Evolutionary conservation across 2,888 invertebrate species (phyloP), one percentile per base, ranked within the genome.

Genomic region (Cryptus viduatorius): DNA sequence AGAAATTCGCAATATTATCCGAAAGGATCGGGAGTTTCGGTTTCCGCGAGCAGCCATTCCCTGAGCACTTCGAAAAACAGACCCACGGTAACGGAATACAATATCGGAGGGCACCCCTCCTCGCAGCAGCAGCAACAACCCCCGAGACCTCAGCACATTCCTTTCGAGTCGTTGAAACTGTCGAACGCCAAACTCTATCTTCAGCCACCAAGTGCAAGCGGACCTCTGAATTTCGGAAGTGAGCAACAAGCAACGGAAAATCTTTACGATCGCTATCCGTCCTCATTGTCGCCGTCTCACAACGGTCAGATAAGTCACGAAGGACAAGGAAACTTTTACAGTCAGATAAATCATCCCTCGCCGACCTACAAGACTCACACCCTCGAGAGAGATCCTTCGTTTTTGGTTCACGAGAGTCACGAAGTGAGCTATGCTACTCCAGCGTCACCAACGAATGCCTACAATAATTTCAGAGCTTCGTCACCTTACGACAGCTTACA

Each of bases 381-480:
- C 0, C 91, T 87, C 84, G 93, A 93, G 73, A 88, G 92, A 24
- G 91, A 93, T 69, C 93, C 92, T 0, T 87, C 91, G 4, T 93
- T 91, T 69, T 80, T 93, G 16, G 91, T 93, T 0, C 92, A 93
- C 87, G 93, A 93, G 82, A 93, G 92, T 29, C 93, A 93, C 76
- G 93, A 93, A 68, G 85, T 92, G n/a, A 91, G 91, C 19, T 93
- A 91, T 80, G 91, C 89, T 3, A 93, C 92, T 0, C 92, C 92
- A 0, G 86, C 92, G 0, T 87, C 90, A 0, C 82, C 88, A 0
- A 90, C 88, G 44, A 87, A 84, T 75, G 46, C 84, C 0, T 84
- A 68, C 69, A n/a, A 31, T 3, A 93, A 92, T 71, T 92, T 90
- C 72, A 85, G 92, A n/a, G 92, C 92, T 0, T 89, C 92, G 1